Evolutionary conservation across 2,888 invertebrate genomes (phyloP), one percentile per base, ranked within the genome.

Genomic region (Conus canariensis): DNA sequence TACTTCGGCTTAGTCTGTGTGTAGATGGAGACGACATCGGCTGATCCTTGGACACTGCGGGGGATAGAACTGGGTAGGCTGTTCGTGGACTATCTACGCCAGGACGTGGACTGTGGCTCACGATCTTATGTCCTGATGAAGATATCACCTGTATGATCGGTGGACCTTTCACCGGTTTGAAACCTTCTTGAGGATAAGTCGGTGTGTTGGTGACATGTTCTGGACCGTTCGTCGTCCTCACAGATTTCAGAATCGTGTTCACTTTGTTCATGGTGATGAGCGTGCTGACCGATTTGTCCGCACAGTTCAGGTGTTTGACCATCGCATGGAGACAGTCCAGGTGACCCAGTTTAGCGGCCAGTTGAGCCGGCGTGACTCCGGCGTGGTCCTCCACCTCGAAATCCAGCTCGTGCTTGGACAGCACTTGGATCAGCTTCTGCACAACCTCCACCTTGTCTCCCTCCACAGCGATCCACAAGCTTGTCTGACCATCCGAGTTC

Each of bases 351-450:
- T 25, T 60, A 14, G 64, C 64, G 5, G 85, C 85, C 10, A 59
- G 85, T 45, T 60, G 59, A 58, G 85, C 60, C 5, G 85, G 85
- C 60, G 85, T 85, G 60, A 85, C 25, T n/a, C 85, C 85, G 12
- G 59, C 14, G 12, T 10, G 64, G 25, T 85, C 85, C 12, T 16
- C 30, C 25, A 85, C 85, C 64, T 85, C 85, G 14, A 85, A 64
- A 16, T 59, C 30, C 85, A 60, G 12, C 14, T 64, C 25, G 25
- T 85, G 25, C 64, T 45, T 22, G 7, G 74, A 56, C 30, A 87
- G 7, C 22, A 16, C n/a, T 19, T 74, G 22, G 30, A 56, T 7
- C 56, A 87, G 70, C 22, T n/a, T 30, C 45, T 58, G 67, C 70
- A 74, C 74, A 3, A 67, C 30, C 10, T 64, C 87, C 58, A 30